Evolutionary conservation across 2,888 invertebrate genomes (phyloP), one percentile per base, ranked within the genome.

Genomic region (Congeria kusceri): DNA sequence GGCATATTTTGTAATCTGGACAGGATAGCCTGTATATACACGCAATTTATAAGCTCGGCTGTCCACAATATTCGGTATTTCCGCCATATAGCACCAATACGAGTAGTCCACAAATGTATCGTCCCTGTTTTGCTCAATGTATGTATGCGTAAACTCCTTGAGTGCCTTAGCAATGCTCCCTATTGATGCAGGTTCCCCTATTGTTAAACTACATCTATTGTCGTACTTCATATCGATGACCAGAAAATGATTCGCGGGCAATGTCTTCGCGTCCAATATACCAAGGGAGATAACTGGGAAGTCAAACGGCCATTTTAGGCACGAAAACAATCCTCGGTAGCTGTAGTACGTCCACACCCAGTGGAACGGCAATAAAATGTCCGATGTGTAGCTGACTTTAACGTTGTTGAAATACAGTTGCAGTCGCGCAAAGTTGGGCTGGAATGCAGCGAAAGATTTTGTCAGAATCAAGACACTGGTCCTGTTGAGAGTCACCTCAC

Each of bases 1-100:
- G 47, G 68, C 76, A 32, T 80, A 80, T n/a, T 65, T 49, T 32
- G 39, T 65, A 61, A 72, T 76, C n/a, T 72, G 69, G 0, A 72
- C 56, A 13, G 80, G 72, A 28, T 49, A 80, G 25, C 57, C 80
- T 3, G 72, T 20, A 23, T 80, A 65, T 20, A 73, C 64, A 5
- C 69, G 72, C 15, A 73, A 32, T 32, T 62, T 44, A 49, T 80
- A 80, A 18, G 44, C 29, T 28, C 39, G 23, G 3, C 67, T 80
- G 32, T 76, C 65, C 27, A 59, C 67, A 3, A 72, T 49, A 18
- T 65, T 65, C 2, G 80, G 80, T 25, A 68, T 56, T 28, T 67
- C 80, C 0, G 68, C 49, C 27, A 72, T 28, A 25, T 61, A 65
- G 29, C 80, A 80, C 63, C 65, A 80, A 25, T 76, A 80, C 0